These are phyloP conservation scores for Eufriesea mexicana DNA, from an alignment of 1,140 invertebrate species.

Conservation along the genomic window DNA sequence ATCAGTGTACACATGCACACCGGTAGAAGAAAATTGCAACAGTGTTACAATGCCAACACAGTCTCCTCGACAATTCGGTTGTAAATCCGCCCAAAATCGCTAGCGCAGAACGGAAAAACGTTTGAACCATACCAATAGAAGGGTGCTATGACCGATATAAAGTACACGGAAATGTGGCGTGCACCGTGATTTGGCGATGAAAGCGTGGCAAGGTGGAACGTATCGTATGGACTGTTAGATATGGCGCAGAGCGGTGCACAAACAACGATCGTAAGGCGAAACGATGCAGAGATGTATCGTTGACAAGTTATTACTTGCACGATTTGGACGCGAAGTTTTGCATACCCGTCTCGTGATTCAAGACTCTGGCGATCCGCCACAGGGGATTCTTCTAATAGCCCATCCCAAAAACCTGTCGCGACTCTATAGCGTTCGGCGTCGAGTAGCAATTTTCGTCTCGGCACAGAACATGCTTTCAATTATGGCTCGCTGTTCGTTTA, in stretches of 20 bases:
- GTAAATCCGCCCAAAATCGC: no score
- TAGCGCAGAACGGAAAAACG: no score
- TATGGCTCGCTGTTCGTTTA: background rate
- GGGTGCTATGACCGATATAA: background rate
- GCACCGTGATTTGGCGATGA: constrained; percentile 12
- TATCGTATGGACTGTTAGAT: constrained; percentile 46
- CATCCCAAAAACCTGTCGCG: constrained; percentile 34
- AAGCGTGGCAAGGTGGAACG: constrained; percentile 41
- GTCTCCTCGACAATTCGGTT: no score
- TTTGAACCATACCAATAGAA: no score
- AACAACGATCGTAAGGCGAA: constrained; percentile 33
- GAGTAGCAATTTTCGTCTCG: constrained; percentile 29
- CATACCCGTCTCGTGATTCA: constrained; percentile 45
- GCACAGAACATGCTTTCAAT: constrained; percentile 20
- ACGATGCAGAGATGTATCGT: constrained; percentile 45
- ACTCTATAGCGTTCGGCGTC: background rate
- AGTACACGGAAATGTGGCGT: constrained; percentile 4
- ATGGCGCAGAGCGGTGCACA: constrained; percentile 6
- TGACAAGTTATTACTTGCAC: constrained; percentile 54
- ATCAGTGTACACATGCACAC: no score
- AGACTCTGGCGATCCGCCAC: constrained; percentile 29
- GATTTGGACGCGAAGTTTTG: constrained; percentile 49
- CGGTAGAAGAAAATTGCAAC: no score
- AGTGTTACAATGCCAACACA: no score
- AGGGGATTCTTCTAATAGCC: constrained; percentile 24